These are phyloP conservation scores for Platichthys stellatus DNA, from an alignment of 2,113 vertebrate genomes.

Conservation along the genomic window DNA sequence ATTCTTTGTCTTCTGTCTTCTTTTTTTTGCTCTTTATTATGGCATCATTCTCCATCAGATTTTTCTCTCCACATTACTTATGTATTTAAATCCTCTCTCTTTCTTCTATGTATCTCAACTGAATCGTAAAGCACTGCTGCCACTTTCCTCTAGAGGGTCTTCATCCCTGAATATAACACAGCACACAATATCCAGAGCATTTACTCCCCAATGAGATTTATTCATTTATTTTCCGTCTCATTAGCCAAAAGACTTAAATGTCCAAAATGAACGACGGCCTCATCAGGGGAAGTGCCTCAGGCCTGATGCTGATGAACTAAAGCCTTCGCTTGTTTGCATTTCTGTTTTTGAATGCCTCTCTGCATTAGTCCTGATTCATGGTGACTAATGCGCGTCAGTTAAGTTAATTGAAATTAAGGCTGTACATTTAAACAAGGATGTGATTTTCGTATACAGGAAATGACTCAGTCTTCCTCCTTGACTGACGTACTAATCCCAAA, in stretches of 20 bases:
- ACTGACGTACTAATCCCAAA: not conserved
- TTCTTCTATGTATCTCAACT: conserved; percentile 35
- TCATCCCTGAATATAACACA: conserved; percentile 13
- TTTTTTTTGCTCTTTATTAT: not conserved
- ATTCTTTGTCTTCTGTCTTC: not conserved
- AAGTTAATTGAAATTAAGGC: conserved; percentile 28
- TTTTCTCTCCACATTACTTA: conserved; percentile 10
- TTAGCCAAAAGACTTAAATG: conserved; percentile 18
- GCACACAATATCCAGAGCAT: conserved; percentile 15
- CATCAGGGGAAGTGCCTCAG: conserved; percentile 42
- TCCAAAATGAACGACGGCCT: conserved; percentile 29
- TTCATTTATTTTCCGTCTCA: conserved; percentile 10
- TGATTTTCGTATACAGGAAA: conserved; percentile 7
- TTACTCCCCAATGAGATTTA: not conserved
- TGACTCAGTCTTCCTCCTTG: not conserved
- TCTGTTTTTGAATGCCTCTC: conserved; percentile 31
- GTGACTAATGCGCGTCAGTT: conserved; percentile 33
- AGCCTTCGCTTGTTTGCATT: conserved; percentile 31
- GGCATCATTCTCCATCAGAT: conserved; percentile 16
- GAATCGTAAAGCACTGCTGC: conserved; percentile 47
- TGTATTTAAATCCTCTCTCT: conserved; percentile 28
- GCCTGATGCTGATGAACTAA: conserved; percentile 43
- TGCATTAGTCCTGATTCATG: conserved; percentile 18
- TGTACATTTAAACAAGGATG: conserved; percentile 13
- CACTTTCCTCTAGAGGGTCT: conserved; percentile 31